These are phyloP conservation scores for Nycticorax nycticorax DNA, from an alignment of 2,113 vertebrate species.

Conservation along the genomic window DNA sequence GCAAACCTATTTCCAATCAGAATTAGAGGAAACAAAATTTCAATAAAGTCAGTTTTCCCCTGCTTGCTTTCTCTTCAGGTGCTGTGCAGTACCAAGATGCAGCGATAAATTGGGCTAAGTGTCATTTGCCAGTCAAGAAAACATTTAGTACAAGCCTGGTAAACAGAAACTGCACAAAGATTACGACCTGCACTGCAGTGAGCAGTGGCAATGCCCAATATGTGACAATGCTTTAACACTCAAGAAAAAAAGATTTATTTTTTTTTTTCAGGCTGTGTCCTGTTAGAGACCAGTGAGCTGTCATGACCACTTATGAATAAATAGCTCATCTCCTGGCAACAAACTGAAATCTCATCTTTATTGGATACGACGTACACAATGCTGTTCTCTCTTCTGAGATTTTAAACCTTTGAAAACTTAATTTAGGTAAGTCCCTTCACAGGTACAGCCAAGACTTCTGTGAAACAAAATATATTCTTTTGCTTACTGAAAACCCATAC, in stretches of 20 bases:
- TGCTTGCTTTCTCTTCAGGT: not conserved
- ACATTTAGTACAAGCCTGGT: not conserved
- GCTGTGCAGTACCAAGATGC: rapidly evolving
- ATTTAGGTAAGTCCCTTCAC: not conserved
- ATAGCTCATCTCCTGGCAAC: not conserved
- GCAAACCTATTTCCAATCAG: not conserved
- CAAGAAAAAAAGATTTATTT: not conserved
- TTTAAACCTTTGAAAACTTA: not conserved
- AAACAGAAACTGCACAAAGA: not conserved
- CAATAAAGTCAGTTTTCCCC: not conserved
- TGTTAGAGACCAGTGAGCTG: not conserved
- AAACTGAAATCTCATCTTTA: not conserved
- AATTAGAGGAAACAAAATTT: not conserved
- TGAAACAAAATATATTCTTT: not conserved
- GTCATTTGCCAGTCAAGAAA: not conserved
- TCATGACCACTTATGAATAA: not conserved
- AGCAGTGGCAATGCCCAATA: not conserved
- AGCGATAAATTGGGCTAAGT: not conserved
- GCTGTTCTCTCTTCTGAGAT: not conserved
- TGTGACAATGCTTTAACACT: not conserved
- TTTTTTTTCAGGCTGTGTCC: not conserved
- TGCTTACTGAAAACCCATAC: not conserved
- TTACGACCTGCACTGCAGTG: not conserved
- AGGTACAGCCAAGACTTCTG: not conserved
- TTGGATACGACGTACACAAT: not conserved